phyloP scores from a whole-genome alignment of 2,113 vertebrate species.

The Clupea harengus region DNA sequence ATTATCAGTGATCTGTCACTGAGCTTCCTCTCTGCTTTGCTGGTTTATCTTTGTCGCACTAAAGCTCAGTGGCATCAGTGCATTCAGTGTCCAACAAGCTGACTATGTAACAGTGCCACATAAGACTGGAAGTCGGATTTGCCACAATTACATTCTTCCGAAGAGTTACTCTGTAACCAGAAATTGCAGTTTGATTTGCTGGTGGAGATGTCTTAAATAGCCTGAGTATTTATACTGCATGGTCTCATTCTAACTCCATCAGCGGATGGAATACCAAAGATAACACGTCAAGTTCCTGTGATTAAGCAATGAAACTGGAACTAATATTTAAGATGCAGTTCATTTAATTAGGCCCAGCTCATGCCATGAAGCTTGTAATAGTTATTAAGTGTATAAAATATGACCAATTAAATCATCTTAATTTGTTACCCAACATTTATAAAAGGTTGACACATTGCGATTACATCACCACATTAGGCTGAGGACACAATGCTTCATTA shows the following conservation, averaged over 20 bases:
- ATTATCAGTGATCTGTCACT: slow-evolving; percentile 9
- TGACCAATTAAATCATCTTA: neutral
- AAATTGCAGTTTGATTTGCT: neutral
- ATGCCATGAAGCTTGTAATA: neutral
- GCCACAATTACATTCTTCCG: neutral
- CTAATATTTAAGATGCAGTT: neutral
- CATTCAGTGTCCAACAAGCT: neutral
- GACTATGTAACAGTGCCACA: neutral
- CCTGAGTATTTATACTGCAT: neutral
- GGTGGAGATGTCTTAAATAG: neutral
- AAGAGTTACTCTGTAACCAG: neutral
- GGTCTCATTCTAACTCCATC: neutral
- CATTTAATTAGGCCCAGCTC: neutral
- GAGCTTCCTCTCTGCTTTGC: neutral
- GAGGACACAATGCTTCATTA: neutral
- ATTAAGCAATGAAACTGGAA: neutral
- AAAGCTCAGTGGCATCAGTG: neutral
- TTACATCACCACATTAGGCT: neutral
- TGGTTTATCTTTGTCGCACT: neutral
- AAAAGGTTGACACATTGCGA: neutral
- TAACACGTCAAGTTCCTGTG: neutral
- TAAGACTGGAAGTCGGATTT: neutral
- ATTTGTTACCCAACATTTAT: neutral
- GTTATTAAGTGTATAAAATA: neutral
- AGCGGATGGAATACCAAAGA: neutral